Percentiles rank a stretch among this genome's conserved stretches.
phyloP scores from a whole-genome alignment of 2,113 vertebrate genomes.

The Synchiropus splendidus region DNA sequence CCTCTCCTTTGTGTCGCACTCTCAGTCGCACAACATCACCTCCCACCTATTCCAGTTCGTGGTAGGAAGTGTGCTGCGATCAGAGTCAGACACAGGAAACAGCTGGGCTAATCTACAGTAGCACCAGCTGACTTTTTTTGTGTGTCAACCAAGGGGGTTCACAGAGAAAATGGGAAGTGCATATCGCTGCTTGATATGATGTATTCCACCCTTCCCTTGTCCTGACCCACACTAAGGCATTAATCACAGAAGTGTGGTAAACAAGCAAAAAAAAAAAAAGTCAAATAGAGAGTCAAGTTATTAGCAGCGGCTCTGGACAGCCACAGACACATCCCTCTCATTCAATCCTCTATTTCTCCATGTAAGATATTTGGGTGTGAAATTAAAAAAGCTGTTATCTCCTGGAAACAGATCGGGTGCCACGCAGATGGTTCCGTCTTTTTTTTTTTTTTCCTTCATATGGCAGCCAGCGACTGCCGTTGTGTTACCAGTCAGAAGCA shows the following conservation, averaged over 20 bases:
- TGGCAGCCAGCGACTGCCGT: conserved; percentile 53
- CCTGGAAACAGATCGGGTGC: conserved; percentile 69
- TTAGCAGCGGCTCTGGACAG: conserved; percentile 19
- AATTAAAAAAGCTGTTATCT: conserved; percentile 71
- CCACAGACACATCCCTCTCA: conserved; percentile 19
- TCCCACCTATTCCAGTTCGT: conserved; percentile 3
- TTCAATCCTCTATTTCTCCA: conserved; percentile 10
- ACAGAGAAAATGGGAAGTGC: conserved; percentile 53
- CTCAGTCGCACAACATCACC: conserved; percentile 13
- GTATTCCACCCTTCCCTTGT: conserved; percentile 41
- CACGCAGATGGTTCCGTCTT: conserved; percentile 62
- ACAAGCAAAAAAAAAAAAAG: conserved; percentile 41
- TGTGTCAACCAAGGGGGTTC: conserved; percentile 37
- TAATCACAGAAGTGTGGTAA: conserved; percentile 46
- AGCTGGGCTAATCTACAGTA: conserved; percentile 64
- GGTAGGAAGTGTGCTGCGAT: conserved; percentile 46
- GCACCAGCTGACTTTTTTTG: conserved; percentile 17
- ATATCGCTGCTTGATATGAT: conserved; percentile 55
- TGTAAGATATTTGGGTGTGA: conserved; percentile 49
- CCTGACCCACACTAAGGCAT: conserved; percentile 27
- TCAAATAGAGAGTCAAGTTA: conserved; percentile 48
- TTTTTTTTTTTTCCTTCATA: conserved; percentile 46
- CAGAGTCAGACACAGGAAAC: conserved; percentile 57
- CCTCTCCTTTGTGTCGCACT: conserved; percentile 15
- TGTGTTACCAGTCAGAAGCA: conserved; percentile 56